Evolutionary conservation across 2,888 invertebrate species (phyloP), one percentile per base, ranked within the genome.

Genomic region (Acleris cristana): DNA sequence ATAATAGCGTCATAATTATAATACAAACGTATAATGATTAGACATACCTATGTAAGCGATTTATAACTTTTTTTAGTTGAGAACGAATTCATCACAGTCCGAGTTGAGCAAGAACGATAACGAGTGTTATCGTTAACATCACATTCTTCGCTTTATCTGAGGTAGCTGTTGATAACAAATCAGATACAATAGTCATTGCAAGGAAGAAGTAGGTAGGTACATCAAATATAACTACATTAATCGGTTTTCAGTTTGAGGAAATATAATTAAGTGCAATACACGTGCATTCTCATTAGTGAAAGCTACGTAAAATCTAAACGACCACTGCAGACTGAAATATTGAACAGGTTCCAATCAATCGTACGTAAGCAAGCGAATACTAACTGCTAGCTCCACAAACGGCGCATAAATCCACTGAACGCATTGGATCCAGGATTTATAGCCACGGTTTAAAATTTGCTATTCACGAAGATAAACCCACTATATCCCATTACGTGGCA

Each of bases 351-450:
- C 45, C 57, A 62, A 62, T 58, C 62, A 56, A 45, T 34, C 51
- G n/a, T 57, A 23, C 45, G 52, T 62, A 67, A 62, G 57, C 56
- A 21, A 67, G 56, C 51, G 52, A 51, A 61, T 62, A 62, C 52
- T 57, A 65, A 58, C 52, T 51, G 23, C 53, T 55, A 53, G 66
- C 57, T 62, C 57, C 52, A 80, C 79, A 77, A 79, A 79, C 70
- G 69, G 72, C 76, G 68, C 79, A 87, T 88, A 87, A 88, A 89
- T 87, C 79, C 79, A 79, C 76, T 74, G 75, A 82, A 80, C 74
- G 80, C 81, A 79, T 78, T 81, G 77, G 77, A 71, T 79, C 73
- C 74, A 72, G 71, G 79, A 88, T 88, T 88, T 88, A 88, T 84
- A 65, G 78, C 72, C 65, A 71, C 77, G 76, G 80, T 82, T 83